Evolutionary conservation across 1,140 invertebrate genomes (phyloP), one percentile per base, ranked within the genome.

Genomic region (Cryptotermes secundus): DNA sequence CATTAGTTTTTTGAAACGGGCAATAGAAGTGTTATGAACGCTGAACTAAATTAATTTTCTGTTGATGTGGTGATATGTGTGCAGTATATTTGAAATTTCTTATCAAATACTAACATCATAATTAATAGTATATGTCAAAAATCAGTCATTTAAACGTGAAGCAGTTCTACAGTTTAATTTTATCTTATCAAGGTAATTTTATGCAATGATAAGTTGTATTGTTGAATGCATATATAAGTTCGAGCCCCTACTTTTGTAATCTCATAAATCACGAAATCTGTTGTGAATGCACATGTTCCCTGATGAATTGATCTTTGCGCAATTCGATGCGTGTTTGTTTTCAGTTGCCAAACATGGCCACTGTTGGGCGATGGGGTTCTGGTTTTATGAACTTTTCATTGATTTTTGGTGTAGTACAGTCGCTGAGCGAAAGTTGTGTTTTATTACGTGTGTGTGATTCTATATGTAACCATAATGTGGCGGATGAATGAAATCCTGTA

Each of bases 261-360:
- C 26, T 31, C 2, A n/a, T n/a, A 72, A 72, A n/a, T 6, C 6
- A 10, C n/a, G 26, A 72, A 72, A 31, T n/a, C 9, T 12, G 59
- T 0, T 72, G 59, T 72, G 59, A 72, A 72, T 72, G 59, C 59
- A 72, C 59, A 72, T 72, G 59, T 72, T 26, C 59, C 59, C 59
- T 2, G 59, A n/a, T 72, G 31, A 72, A 72, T 72, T 72, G 59
- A 72, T 72, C 59, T n/a, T 72, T 31, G 59, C n/a, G 59, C 59
- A 72, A n/a, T n/a, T 26, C 59, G 59, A 31, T 72, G 59, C 59
- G 26, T n/a, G 59, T 72, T 72, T 72, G 59, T 72, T 72, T 72
- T 72, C 59, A 72, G 59, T 72, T 72, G 59, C 59, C 59, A 72
- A 72, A 72, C 59, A 72, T 72, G 59, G 59, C 59, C 31, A n/a